Evolutionary conservation across 2,888 invertebrate species (phyloP).

Genomic region (Flexamia atlantica): DNA sequence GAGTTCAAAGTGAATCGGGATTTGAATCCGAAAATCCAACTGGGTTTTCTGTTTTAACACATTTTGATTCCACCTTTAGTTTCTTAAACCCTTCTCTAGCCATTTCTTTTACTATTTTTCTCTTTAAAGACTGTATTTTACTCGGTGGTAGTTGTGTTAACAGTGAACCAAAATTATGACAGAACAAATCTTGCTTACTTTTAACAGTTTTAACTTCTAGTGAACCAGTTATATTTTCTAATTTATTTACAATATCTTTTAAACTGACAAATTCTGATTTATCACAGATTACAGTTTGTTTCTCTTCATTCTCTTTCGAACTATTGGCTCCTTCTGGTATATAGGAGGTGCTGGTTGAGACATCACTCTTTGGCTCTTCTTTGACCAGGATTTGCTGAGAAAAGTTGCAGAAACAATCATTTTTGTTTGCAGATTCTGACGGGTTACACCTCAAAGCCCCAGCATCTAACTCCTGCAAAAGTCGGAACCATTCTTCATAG

Average conservation of each 20-base stretch:
- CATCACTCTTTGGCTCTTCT: neutral
- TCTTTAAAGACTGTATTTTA: constrained; percentile 8
- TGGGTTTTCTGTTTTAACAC: neutral
- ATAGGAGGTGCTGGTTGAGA: neutral
- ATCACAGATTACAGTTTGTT: neutral
- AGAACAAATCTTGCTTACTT: neutral
- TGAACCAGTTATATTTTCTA: neutral
- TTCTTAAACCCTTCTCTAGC: neutral
- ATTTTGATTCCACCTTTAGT: neutral
- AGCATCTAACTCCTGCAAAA: neutral
- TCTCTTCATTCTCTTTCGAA: neutral
- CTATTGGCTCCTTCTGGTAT: neutral
- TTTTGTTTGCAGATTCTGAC: neutral
- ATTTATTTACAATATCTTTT: neutral
- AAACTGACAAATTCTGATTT: neutral
- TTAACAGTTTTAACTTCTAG: neutral
- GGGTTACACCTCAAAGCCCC: neutral
- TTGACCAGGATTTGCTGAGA: neutral
- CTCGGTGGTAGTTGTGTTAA: neutral
- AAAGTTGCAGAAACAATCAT: neutral
- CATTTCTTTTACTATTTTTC: neutral
- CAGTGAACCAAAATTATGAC: neutral
- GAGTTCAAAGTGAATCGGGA: neutral
- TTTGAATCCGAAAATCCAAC: neutral
- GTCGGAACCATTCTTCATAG: no score